Percentiles rank a stretch among this genome's conserved stretches.
phyloP scores from a whole-genome alignment of 2,888 invertebrate species.

The Meghimatium bilineatum region DNA sequence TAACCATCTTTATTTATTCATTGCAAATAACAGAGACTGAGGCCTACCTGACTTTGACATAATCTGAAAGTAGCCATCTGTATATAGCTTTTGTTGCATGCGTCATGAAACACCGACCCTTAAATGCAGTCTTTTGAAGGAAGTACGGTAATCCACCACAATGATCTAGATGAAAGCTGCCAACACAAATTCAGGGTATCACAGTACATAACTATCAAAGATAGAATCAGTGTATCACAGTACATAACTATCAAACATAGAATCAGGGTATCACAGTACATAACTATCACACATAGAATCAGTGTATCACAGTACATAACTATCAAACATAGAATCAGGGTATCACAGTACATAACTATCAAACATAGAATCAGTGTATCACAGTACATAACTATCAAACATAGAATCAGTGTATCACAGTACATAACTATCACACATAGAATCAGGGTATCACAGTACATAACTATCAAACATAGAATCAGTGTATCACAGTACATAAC shows the following conservation, averaged over 20 bases:
- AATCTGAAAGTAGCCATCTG: constrained; percentile 98
- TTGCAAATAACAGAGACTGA: not conserved
- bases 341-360: not conserved
- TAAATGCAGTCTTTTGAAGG: constrained; percentile 96
- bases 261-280: too few species aligned
- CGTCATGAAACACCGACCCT: constrained; percentile 99
- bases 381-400: too few species aligned
- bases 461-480: constrained; percentile 62
- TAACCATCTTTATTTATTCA: too few species aligned
- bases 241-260: too few species aligned
- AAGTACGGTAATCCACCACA: constrained; percentile 99
- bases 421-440: too few species aligned
- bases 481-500: not conserved
- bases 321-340: constrained; percentile 59
- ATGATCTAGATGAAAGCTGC: constrained; percentile 97
- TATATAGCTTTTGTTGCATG: constrained; percentile 99
- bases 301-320: too few species aligned
- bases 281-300: too few species aligned
- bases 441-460: too few species aligned
- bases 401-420: too few species aligned
- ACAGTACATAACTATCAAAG: not conserved
- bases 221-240: too few species aligned
- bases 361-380: too few species aligned
- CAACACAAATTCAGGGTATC: constrained; percentile 62
- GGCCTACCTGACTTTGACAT: constrained; percentile 93